Conservation (phyloP, 2,797 vertebrate genomes). For the Propithecus deckenii region DNA sequence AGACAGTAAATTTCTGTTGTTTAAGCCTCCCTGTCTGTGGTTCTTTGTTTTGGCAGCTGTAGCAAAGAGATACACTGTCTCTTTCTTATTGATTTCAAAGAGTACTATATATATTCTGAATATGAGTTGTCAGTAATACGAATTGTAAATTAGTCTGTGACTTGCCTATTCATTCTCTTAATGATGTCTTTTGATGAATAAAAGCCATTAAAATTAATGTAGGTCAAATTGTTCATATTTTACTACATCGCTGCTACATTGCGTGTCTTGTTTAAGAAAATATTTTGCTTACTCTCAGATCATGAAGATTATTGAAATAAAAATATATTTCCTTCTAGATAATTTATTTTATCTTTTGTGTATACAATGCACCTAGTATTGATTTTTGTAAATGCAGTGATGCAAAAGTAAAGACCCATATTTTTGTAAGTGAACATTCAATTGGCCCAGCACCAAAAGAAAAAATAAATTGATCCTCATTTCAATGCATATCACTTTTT, state of each 20-base stretch:
- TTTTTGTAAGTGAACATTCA: not conserved
- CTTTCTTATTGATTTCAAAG: not conserved
- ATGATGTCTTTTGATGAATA: not conserved
- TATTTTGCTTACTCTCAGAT: not conserved
- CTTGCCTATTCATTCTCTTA: not conserved
- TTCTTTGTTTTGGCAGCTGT: not conserved
- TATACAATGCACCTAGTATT: not conserved
- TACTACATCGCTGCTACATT: not conserved
- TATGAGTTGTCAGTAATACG: not conserved
- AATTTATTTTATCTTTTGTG: not conserved
- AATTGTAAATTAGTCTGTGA: not conserved
- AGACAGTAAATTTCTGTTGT: not conserved
- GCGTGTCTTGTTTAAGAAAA: not conserved
- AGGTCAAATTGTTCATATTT: not conserved
- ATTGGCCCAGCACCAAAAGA: not conserved
- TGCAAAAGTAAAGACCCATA: not conserved
- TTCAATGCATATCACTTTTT: not conserved
- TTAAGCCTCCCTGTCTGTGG: not conserved
- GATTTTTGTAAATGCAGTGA: not conserved
- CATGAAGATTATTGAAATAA: not conserved
- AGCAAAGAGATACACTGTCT: not conserved
- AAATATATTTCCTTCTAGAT: not conserved
- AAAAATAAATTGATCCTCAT: not conserved
- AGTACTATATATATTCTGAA: not conserved
- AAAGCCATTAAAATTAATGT: not conserved